These are phyloP conservation scores for Syngnathus floridae DNA, from an alignment of 2,113 vertebrate genomes.

Conservation along the genomic window DNA sequence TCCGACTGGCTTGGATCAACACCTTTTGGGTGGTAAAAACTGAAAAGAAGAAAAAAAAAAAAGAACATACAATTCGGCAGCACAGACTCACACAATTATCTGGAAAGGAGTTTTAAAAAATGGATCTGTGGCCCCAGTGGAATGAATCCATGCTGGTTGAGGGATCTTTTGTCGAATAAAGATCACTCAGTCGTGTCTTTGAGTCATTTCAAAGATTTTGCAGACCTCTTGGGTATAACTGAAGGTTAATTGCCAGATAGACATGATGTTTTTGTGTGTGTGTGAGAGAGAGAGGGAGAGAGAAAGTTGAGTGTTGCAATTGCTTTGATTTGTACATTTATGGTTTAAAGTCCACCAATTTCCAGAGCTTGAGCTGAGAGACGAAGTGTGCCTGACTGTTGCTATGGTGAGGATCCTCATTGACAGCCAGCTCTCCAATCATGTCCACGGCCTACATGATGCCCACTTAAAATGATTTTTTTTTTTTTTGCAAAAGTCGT, in stretches of 20 bases:
- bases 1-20: background rate
- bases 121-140: background rate
- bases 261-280: background rate
- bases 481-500: conserved; percentile 9
- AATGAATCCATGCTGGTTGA: background rate
- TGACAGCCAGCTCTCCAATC: background rate
- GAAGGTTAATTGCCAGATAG: background rate
- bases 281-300: background rate
- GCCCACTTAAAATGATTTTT: background rate
- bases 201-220: background rate
- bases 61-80: background rate
- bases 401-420: background rate
- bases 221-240: background rate
- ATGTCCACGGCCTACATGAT: background rate
- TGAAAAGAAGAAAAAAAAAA: background rate
- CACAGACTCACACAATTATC: background rate
- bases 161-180: background rate
- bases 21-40: background rate
- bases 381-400: background rate
- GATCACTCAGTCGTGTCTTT: background rate
- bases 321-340: background rate
- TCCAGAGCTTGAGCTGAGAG: background rate
- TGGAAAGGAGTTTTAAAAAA: background rate
- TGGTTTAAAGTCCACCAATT: background rate
- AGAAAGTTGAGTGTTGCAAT: background rate